Base-by-base conservation (phyloP, 2,888 invertebrate species). In the Epinotia nisella region DNA sequence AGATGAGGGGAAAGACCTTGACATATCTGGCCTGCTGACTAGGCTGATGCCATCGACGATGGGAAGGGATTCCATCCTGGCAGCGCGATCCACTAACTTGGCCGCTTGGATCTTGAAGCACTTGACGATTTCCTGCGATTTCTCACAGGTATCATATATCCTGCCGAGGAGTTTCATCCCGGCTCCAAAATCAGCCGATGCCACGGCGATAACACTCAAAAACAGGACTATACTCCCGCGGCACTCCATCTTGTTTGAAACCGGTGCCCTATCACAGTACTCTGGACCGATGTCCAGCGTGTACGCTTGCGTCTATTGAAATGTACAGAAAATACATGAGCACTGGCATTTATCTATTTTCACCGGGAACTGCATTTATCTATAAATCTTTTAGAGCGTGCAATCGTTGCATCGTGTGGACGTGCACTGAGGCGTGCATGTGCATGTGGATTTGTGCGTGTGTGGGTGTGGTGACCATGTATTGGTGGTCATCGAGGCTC, bases 31-130 rank as follows among this genome's bases (percentile, higher is more conserved):
- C 78, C 93, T 91, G 74, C 91, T 90, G 49, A 95, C 93, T 71
- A 96, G 85, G 10, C 94, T 89, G 24, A 96, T 90, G 51, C 96
- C 96, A 60, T 96, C 95, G 51, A 95, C 79, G 45, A 96, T 84
- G 45, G 95, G 94, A 53, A 96, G 93, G 49, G 93, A 91, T 72
- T 95, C 95, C 81, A 95, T 92, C 76, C 95, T 94, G 0, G 95
- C 88, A 0, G 96, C 96, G 19, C 96, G 91, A 75, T 96, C 95
- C 15, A 95, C 90, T 55, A 96, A 87, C 82, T 95, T 96, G 0
- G 95, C 90, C 0, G 96, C 95, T 83, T 96, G 95, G 70, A 96
- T 91, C 88, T 96, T 96, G 78, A 96, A 93, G 83, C 96, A 97
- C 92, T 95, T 95, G 78, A 95, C 87, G 67, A 96, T 91, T 81